Evolutionary conservation across 1,140 invertebrate genomes (phyloP), one percentile per base, ranked within the genome.

Genomic region (Mizuhopecten yessoensis): DNA sequence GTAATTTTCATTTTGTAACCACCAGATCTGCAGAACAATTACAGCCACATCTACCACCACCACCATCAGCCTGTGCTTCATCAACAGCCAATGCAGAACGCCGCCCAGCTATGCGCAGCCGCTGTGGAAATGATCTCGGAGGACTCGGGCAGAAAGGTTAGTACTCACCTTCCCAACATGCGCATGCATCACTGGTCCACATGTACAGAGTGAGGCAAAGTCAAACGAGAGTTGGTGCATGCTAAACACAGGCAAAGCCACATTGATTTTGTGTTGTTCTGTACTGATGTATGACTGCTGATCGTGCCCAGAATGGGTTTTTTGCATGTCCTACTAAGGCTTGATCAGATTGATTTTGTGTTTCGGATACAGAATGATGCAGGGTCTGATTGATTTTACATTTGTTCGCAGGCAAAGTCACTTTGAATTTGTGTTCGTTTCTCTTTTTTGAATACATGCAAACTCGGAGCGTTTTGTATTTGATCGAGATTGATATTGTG

Each of bases 121-220:
- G 57, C 57, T 75, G 57, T 75, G 29, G 57, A 75, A 75, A 75
- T 75, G 57, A 89, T 94, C 49, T 90, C 93, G 13, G 94, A 94
- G 34, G 94, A 94, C 86, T 91, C 94, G n/a, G 92, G 90, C 39
- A 93, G 94, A 88, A 94, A 94, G 91, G 95, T 96, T 90, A 90
- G 95, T 89, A 93, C 95, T 75, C 57, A 91, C 57, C 88, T 75
- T 17, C 20, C 36, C 34, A 86, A 36, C 23, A n/a, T 9, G 75
- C 36, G n/a, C 33, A 39, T 86, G 49, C 87, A 88, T 33, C 45
- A 39, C 45, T 33, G 57, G 11, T 75, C 57, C 57, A 75, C 57
- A 75, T 29, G 57, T 75, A 75, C 57, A 75, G 57, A 75, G 11
- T 29, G n/a, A 75, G 57, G 57, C 57, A 75, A 75, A 75, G 29